Base-by-base conservation (phyloP, 2,797 vertebrate genomes). In the Schizopygopsis pylzovi region DNA sequence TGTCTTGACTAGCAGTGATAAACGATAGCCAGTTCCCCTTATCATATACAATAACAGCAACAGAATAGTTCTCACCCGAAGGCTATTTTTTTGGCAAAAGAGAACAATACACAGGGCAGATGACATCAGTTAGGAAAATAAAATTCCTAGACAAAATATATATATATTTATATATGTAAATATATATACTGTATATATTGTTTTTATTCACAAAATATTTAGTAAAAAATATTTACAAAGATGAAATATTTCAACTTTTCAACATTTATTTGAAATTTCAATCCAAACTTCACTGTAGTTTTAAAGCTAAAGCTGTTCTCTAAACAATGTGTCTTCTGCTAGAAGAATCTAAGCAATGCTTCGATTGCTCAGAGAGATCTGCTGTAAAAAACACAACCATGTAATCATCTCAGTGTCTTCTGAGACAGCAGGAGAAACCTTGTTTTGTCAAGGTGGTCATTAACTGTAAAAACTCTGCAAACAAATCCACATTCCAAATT, bases 1-100 rank as follows among this genome's bases (percentile, higher is more conserved):
- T 61, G 22, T 67, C 59, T 76, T 75, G 3, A 52, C 59, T 54
- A 77, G 68, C 70, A 73, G 70, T 45, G 6, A 39, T 37, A 83
- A 45, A 63, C 37, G 0, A 39, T 18, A 47, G 56, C 56, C 45
- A 76, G 43, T 52, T 76, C 59, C 67, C 71, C 12, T 47, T 20
- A 67, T 65, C 45, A 67, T 59, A 41, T 52, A 65, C 52, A 47
- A 37, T 28, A 65, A 52, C 73, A 67, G 43, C 45, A 83, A 10
- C 5, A 67, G 6, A 39, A 75, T 28, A 76, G 56, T 22, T 65
- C 33, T 52, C 4, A 25, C 68, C 18, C 61, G 20, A 33, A 43
- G 8, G 8, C 41, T 43, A 9, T 10, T 9, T 9, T 43, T 43
- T 1, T 16, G 49, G 43, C 25, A 83, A 33, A 22, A 45, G 6